Evolutionary conservation across 92 coral and sea anemone genomes (phyloP), one percentile per base, ranked within the genome.

Genomic region (Diadumene lineata): DNA sequence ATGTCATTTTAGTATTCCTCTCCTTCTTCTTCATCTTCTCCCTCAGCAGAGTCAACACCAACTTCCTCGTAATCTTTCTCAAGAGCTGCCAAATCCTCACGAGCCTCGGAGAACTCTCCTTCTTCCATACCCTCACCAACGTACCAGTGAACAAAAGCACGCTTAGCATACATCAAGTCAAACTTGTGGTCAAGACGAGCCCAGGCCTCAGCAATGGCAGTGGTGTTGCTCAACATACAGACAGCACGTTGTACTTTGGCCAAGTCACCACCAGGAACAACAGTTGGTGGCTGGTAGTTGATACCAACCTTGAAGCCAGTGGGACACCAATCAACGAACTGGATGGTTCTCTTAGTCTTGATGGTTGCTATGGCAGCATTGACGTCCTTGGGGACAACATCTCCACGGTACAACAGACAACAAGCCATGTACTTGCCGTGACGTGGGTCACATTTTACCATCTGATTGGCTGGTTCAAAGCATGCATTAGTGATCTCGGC

Each of bases 191-290:
- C 87, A 69, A 89, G 73, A 74, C 94, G 91, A 63, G 90, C 88
- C 94, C 90, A 89, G 77, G 88, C 94, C 82, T 86, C 91, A 31
- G 94, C 91, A 64, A 86, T 89, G 69, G 92, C 96, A 31, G 94
- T 89, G 79, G 96, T 90, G 87, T 90, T 90, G 73, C 96, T 90
- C 89, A 90, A 86, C 96, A 90, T 90, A 62, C 96, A 86, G 58
- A 90, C 96, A 70, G 96, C 90, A 64, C 96, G 96, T 84, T 90
- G 96, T 73, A 90, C 96, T 74, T 90, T 90, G 87, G 96, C 96
- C 89, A 90, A 67, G 81, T 90, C 96, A 66, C 92, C 96, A 1
- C 96, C 96, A 44, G 96, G 96, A 34, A 90, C 96, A 65, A 81
- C 86, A 31, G 94, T 89, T 62, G 94, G 94, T 60, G 87, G 94